These are phyloP conservation scores for Cepaea nemoralis DNA, from an alignment of 1,140 invertebrate species.

Conservation along the genomic window DNA sequence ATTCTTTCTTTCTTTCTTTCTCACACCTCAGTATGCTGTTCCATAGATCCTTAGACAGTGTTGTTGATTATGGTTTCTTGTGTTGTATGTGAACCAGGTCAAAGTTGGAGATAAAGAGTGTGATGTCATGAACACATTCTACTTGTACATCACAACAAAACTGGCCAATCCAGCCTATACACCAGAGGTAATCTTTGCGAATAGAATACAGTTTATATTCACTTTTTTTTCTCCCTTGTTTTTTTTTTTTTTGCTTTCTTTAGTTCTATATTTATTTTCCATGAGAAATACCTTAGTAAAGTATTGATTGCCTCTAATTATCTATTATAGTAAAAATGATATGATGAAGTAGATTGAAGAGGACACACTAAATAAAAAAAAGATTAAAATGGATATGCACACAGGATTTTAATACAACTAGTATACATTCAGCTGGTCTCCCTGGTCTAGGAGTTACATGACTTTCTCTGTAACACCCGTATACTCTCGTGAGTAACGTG, in stretches of 20 bases:
- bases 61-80: constrained; percentile 76
- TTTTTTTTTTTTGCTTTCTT: background rate
- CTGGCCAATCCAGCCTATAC: constrained; percentile 94
- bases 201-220: background rate
- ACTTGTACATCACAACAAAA: constrained; percentile 96
- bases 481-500: too few relatives aligned
- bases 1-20: too few relatives aligned
- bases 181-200: constrained; percentile 77
- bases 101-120: constrained; percentile 95
- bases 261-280: background rate
- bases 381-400: too few relatives aligned
- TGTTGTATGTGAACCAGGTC: constrained; percentile 65
- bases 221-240: background rate
- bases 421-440: too few relatives aligned
- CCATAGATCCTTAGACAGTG: constrained; percentile 94
- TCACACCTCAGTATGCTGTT: constrained; percentile 75
- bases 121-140: constrained; percentile 91
- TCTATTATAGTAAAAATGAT: too few relatives aligned
- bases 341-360: too few relatives aligned
- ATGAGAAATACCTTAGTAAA: background rate
- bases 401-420: too few relatives aligned
- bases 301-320: background rate
- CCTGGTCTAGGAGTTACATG: too few relatives aligned
- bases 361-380: too few relatives aligned
- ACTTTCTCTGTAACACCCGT: too few relatives aligned